These are phyloP conservation scores for Troides helena DNA, from an alignment of 2,888 invertebrate genomes.

Conservation along the genomic window DNA sequence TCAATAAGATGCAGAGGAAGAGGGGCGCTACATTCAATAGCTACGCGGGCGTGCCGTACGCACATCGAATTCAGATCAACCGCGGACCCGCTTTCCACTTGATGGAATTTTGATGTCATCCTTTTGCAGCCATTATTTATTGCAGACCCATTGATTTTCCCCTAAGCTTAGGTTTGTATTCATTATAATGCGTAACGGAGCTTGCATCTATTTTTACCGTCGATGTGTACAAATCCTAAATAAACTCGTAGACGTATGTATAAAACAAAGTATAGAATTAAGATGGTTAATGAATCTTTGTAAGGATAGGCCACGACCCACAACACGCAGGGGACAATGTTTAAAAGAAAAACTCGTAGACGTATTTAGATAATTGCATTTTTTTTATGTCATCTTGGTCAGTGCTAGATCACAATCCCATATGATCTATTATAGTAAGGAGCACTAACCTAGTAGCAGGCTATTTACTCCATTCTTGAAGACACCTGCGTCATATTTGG, in stretches of 20 bases:
- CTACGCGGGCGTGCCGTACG: constrained; percentile 42
- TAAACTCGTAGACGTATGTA: neutral
- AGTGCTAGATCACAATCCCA: too few species aligned
- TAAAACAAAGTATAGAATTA: neutral
- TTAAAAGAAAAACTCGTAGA: neutral
- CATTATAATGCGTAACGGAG: constrained; percentile 7
- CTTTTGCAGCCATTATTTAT: constrained; percentile 39
- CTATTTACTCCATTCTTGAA: too few species aligned
- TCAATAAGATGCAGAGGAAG: constrained; percentile 26
- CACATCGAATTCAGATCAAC: constrained; percentile 68
- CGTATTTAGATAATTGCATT: too few species aligned
- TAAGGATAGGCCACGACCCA: too few species aligned
- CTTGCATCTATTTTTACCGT: neutral
- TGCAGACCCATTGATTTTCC: constrained; percentile 35
- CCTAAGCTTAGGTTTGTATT: constrained; percentile 31
- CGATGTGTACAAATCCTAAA: neutral
- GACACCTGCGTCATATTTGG: too few species aligned
- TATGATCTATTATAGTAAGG: too few species aligned
- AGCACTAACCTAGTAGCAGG: too few species aligned
- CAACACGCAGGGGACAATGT: too few species aligned
- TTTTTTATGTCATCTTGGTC: too few species aligned
- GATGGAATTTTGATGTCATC: constrained; percentile 69
- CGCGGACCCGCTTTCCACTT: constrained; percentile 45
- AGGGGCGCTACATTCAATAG: constrained; percentile 24
- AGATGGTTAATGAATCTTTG: too few species aligned